These are phyloP conservation scores for Streblospio benedicti DNA, from an alignment of 1,140 invertebrate genomes.

Conservation along the genomic window DNA sequence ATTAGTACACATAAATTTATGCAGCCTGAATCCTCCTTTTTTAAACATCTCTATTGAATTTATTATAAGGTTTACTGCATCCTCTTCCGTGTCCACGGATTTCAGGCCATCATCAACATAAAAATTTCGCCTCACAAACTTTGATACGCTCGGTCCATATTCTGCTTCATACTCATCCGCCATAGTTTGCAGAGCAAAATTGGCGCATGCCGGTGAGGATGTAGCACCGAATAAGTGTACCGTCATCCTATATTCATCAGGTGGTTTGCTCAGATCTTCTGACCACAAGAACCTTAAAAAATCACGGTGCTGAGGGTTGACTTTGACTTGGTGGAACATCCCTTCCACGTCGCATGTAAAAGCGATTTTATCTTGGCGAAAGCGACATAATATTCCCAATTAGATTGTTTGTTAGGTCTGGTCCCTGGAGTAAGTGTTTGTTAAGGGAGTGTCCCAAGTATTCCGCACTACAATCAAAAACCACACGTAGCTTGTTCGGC, in stretches of 20 bases:
- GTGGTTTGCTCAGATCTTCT: conserved; percentile 9
- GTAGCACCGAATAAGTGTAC: conserved; percentile 21
- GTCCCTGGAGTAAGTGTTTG: conserved; percentile 25
- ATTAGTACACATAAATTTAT: conserved; percentile 8
- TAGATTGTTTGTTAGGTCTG: conserved; percentile 39
- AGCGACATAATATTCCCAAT: conserved; percentile 23
- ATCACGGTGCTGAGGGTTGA: conserved; percentile 13
- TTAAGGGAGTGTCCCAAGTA: conserved; percentile 29
- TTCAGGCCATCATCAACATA: conserved; percentile 15
- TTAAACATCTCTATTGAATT: conserved; percentile 9
- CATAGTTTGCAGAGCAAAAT: conserved; percentile 14
- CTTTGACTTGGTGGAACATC: conserved; percentile 24
- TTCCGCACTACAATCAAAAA: conserved; percentile 23
- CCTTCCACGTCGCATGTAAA: conserved; percentile 18
- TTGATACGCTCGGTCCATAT: not conserved
- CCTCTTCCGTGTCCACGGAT: not conserved
- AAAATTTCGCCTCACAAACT: conserved; percentile 21
- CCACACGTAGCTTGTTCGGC: conserved; percentile 20
- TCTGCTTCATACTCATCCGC: conserved; percentile 10
- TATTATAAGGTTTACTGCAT: conserved; percentile 2
- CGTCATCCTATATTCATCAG: conserved; percentile 16
- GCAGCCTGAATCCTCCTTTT: conserved; percentile 3
- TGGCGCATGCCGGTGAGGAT: conserved; percentile 20
- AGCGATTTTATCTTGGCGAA: conserved; percentile 23
- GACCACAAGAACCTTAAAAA: conserved; percentile 22